These are phyloP conservation scores for Streblospio benedicti DNA, from an alignment of 1,140 invertebrate genomes.

Conservation along the genomic window DNA sequence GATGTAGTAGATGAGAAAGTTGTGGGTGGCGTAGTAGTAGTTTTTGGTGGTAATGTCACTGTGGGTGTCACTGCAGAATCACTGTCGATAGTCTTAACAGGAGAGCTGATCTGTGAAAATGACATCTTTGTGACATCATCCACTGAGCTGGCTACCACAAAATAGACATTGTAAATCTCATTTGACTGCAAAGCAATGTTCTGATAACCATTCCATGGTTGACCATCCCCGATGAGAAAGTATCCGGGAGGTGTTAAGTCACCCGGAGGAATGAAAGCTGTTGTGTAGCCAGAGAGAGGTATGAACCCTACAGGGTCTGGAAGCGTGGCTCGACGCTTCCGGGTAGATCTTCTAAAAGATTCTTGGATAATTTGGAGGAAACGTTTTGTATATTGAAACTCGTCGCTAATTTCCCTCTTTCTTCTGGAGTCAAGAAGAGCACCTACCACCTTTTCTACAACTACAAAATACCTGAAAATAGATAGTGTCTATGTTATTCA, in stretches of 20 bases:
- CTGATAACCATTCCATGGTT: slow-evolving; percentile 19
- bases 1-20: slow-evolving; percentile 12
- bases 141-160: slow-evolving; percentile 28
- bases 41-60: not conserved
- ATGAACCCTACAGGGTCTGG: slow-evolving; percentile 6
- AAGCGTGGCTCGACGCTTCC: not conserved
- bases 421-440: not conserved
- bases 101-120: slow-evolving; percentile 20
- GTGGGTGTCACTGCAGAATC: not conserved
- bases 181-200: slow-evolving; percentile 26
- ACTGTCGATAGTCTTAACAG: slow-evolving; percentile 10
- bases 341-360: not conserved
- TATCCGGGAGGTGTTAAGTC: slow-evolving; percentile 2
- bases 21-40: not conserved
- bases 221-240: slow-evolving; percentile 25
- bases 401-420: too few relatives aligned
- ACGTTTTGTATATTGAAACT: too few relatives aligned
- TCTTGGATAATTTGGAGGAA: too few relatives aligned
- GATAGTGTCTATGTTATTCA: too few relatives aligned
- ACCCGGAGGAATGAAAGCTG: slow-evolving; percentile 2
- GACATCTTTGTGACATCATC: slow-evolving; percentile 26
- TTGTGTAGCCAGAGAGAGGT: slow-evolving; percentile 10
- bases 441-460: not conserved
- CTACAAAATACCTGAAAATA: slow-evolving; percentile 18
- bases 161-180: slow-evolving; percentile 29